Base-by-base conservation (phyloP, 2,797 vertebrate genomes). In the Pteronotus mesoamericanus region DNA sequence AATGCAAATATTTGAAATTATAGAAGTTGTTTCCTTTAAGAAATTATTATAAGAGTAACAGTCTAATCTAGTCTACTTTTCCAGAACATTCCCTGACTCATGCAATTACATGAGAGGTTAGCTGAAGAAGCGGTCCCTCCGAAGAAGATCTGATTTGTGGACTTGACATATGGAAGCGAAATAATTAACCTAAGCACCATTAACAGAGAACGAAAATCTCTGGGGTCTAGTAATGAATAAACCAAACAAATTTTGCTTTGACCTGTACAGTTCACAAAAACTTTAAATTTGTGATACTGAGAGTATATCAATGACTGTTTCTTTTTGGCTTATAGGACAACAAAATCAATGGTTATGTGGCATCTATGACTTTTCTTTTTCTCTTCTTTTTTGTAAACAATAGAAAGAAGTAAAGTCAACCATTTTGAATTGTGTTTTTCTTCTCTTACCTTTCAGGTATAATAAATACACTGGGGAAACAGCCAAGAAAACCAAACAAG, bases 231-330 rank as follows among this genome's bases (percentile, higher is more conserved):
- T 92, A 92, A 16, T 55, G 24, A 59, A 32, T 53, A 51, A 95
- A 15, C 1, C 53, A 86, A 78, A 88, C 44, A 84, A 77, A 0
- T 0, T 14, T 92, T 72, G 9, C 34, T 92, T 42, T 91, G 55
- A n/a, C 37, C n/a, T 0, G 26, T 8, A 57, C 24, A 61, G 71
- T 57, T 91, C 3, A 88, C 7, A 96, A 37, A 90, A 46, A 44
- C 32, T 48, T 57, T 57, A 79, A 2, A 3, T 37, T 39, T 89
- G 19, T 34, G 92, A 57, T 29, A 82, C 3, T 46, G 66, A 80
- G 95, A 77, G 29, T 48, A 42, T 92, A 93, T 21, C 82, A 95
- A 69, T 46, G 9, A 97, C 79, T n/a, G 32, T 14, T 24, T 82
- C 46, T 48, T 94, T 91, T 92, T 59, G 57, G 22, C 51, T 71